phyloP scores from a whole-genome alignment of 1,140 invertebrate species.

The Micrasema longulum region DNA sequence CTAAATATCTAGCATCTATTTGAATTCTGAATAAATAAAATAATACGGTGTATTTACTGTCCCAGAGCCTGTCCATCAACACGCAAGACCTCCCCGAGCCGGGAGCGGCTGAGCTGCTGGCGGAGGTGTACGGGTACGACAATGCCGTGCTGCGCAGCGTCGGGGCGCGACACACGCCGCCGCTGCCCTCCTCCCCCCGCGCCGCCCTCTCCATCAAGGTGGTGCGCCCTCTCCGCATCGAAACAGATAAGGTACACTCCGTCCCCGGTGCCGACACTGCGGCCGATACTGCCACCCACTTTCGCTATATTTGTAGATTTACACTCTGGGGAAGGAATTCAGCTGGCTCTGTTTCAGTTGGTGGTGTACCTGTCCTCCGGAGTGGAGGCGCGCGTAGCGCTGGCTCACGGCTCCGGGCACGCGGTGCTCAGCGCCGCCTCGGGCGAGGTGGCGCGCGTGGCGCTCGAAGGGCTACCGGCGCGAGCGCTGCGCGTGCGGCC shows the following conservation, averaged over 20 bases:
- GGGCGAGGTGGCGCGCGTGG: background rate
- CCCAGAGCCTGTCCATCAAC: conserved; percentile 22
- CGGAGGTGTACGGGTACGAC: conserved; percentile 41
- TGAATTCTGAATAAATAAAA: too few species aligned
- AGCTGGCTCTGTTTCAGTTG: conserved; percentile 45
- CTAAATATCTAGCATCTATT: too few species aligned
- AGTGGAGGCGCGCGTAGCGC: conserved; percentile 15
- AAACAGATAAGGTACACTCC: conserved; percentile 33
- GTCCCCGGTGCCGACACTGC: too few species aligned
- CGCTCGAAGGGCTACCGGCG: conserved; percentile 17
- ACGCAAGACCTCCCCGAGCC: conserved; percentile 4
- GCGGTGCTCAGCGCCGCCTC: conserved; percentile 27
- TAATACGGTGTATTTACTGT: too few species aligned
- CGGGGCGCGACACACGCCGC: conserved; percentile 21
- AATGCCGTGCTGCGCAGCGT: conserved; percentile 26
- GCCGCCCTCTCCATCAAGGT: conserved; percentile 38
- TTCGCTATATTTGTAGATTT: too few species aligned
- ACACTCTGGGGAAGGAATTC: too few species aligned
- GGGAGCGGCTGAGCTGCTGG: conserved; percentile 13
- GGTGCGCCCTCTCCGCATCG: conserved; percentile 24
- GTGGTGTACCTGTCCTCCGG: conserved; percentile 37
- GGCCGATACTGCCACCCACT: too few species aligned
- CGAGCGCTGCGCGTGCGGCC: conserved; percentile 41
- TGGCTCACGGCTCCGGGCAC: conserved; percentile 46
- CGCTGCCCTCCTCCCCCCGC: background rate